phyloP scores from a whole-genome alignment of 2,888 invertebrate genomes.

The Zelleria hepariella region DNA sequence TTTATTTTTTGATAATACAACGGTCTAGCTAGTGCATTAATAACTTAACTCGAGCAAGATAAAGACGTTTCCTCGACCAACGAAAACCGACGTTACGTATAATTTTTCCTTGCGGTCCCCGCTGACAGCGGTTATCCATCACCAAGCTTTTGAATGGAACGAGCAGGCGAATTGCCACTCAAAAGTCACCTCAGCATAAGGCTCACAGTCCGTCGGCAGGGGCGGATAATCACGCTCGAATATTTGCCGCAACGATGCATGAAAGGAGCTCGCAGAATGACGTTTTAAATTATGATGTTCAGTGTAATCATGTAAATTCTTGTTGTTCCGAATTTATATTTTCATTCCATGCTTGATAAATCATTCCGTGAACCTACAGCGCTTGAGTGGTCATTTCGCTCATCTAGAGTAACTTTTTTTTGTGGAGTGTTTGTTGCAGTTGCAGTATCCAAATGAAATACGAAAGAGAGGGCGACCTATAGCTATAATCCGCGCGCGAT shows the following conservation, averaged over 20 bases:
- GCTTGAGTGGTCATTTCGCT: no score
- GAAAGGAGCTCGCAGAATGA: background rate
- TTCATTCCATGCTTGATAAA: no score
- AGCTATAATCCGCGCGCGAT: no score
- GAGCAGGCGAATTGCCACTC: background rate
- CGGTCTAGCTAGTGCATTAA: background rate
- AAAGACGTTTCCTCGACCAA: background rate
- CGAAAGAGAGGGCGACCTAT: no score
- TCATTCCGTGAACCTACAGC: no score
- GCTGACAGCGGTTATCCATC: constrained; percentile 1
- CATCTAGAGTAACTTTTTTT: no score
- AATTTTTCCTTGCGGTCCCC: background rate
- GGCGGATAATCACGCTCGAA: background rate
- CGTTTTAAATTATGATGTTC: background rate
- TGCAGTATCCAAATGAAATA: no score
- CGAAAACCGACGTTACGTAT: background rate
- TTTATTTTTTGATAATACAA: no score
- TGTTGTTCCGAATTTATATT: background rate
- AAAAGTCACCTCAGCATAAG: background rate
- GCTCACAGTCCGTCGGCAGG: background rate
- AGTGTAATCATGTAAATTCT: background rate
- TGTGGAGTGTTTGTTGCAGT: no score
- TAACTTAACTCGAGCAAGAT: background rate
- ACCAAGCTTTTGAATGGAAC: background rate
- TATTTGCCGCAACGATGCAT: background rate